Percentiles rank a stretch among this genome's conserved stretches.
These are phyloP conservation scores for Aramus guarauna DNA, from an alignment of 2,113 vertebrate genomes.

Conservation along the genomic window DNA sequence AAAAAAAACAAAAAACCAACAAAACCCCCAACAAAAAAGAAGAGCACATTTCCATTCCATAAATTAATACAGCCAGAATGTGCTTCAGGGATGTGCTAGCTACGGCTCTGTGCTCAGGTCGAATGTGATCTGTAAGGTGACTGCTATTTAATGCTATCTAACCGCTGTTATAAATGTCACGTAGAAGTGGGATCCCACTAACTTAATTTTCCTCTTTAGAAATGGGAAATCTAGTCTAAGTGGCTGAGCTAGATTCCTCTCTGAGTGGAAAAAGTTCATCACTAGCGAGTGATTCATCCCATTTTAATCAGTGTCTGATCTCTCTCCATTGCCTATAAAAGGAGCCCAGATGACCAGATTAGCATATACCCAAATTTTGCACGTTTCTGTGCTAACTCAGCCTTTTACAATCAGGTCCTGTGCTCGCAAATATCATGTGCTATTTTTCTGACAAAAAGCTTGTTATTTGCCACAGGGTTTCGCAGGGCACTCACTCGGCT, in stretches of 20 bases:
- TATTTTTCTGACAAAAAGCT: background rate
- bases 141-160: accelerated
- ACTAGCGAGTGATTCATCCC: constrained; percentile 34
- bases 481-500: background rate
- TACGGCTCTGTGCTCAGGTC: background rate
- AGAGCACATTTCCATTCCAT: background rate
- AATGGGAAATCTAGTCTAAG: background rate
- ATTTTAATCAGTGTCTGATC: constrained; percentile 15
- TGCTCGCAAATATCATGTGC: background rate
- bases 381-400: constrained; percentile 7
- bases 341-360: constrained; percentile 48
- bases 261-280: constrained; percentile 45
- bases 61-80: background rate
- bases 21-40: background rate
- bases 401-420: background rate
- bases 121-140: background rate
- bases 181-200: background rate
- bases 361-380: constrained; percentile 22
- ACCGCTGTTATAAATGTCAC: background rate
- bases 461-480: background rate
- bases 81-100: background rate
- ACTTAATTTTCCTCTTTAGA: background rate
- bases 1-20: background rate
- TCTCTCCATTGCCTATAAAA: constrained; percentile 53
- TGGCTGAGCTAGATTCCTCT: background rate